Percentiles rank a stretch among this genome's conserved stretches.
These are phyloP conservation scores for Drosophila bocqueti DNA, from an alignment of 1,140 invertebrate species.

Conservation along the genomic window DNA sequence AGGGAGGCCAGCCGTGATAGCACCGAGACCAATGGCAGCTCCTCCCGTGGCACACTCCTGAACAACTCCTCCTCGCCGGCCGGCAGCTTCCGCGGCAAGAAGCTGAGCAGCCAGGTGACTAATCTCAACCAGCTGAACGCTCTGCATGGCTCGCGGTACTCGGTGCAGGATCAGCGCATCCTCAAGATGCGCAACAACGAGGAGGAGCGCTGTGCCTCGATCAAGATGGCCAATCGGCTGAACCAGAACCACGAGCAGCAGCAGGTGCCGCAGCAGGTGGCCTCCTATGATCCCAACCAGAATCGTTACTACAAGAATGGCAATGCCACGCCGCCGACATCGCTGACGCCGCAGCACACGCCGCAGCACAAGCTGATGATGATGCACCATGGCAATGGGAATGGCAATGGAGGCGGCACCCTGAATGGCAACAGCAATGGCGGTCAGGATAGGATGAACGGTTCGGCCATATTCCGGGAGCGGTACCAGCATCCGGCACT, in stretches of 20 bases:
- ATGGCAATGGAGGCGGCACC: slow-evolving; percentile 62
- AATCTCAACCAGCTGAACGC: slow-evolving; percentile 81
- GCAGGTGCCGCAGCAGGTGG: slow-evolving; percentile 26
- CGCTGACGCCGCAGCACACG: slow-evolving; percentile 77
- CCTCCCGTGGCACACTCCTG: slow-evolving; percentile 76
- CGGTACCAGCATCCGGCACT: slow-evolving; percentile 82
- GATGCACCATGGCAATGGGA: slow-evolving; percentile 62
- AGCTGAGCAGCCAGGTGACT: slow-evolving; percentile 68
- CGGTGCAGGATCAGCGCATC: slow-evolving; percentile 82
- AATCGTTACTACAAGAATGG: slow-evolving; percentile 82
- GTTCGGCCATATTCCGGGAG: slow-evolving; percentile 78
- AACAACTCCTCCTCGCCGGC: slow-evolving; percentile 80
- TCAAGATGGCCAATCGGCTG: slow-evolving; percentile 77
- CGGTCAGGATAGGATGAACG: slow-evolving; percentile 54
- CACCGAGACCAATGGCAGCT: slow-evolving; percentile 79
- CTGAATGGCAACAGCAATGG: slow-evolving; percentile 66
- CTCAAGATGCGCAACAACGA: slow-evolving; percentile 82
- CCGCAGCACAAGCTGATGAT: slow-evolving; percentile 69
- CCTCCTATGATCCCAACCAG: slow-evolving; percentile 80
- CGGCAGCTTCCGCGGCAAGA: slow-evolving; percentile 80
- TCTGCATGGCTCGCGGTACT: slow-evolving; percentile 74
- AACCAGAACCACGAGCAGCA: slow-evolving; percentile 69
- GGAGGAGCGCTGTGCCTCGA: slow-evolving; percentile 79
- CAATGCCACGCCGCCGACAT: slow-evolving; percentile 75
- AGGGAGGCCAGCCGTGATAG: slow-evolving; percentile 78